Evolutionary conservation across 53 echinoderm and acorn worm species (phyloP).

Genomic region (Hippasteria phrygiana): DNA sequence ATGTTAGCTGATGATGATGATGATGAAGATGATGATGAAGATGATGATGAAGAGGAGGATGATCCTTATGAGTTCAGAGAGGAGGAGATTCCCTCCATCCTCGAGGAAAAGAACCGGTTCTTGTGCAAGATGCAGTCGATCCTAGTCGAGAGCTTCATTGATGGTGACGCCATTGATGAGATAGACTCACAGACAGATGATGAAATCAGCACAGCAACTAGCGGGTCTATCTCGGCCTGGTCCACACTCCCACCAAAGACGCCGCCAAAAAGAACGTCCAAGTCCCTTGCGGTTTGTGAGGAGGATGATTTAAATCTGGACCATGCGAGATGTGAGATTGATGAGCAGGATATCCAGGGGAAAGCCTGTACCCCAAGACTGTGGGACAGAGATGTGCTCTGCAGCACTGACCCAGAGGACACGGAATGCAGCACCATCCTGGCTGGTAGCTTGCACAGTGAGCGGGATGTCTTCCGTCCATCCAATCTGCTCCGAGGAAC

Average conservation of each 20-base stretch:
- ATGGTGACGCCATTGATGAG: conserved; percentile 46
- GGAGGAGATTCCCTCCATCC: conserved; percentile 51
- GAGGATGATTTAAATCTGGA: not conserved
- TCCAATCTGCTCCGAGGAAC: not conserved
- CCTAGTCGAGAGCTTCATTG: conserved; percentile 32
- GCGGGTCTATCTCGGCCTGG: conserved; percentile 59
- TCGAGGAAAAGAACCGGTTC: conserved; percentile 51
- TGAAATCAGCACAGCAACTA: conserved; percentile 33
- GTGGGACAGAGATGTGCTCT: not conserved
- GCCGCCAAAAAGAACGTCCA: conserved; percentile 18
- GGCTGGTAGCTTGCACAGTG: conserved; percentile 40
- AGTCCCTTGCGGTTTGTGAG: not conserved
- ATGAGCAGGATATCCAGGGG: not conserved
- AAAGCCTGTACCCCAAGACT: not conserved
- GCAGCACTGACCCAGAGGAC: conserved; percentile 16
- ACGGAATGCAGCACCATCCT: conserved; percentile 63
- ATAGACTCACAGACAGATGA: conserved; percentile 50
- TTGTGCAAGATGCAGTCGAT: conserved; percentile 49
- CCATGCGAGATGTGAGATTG: not conserved
- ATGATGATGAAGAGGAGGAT: conserved; percentile 9
- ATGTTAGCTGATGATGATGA: not conserved
- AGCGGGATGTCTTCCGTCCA: not conserved
- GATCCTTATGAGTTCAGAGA: conserved; percentile 52
- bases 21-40: conserved; percentile 2
- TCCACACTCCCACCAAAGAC: conserved; percentile 18